These are phyloP conservation scores for Blera fallax DNA, from an alignment of 2,888 invertebrate genomes.

Conservation along the genomic window DNA sequence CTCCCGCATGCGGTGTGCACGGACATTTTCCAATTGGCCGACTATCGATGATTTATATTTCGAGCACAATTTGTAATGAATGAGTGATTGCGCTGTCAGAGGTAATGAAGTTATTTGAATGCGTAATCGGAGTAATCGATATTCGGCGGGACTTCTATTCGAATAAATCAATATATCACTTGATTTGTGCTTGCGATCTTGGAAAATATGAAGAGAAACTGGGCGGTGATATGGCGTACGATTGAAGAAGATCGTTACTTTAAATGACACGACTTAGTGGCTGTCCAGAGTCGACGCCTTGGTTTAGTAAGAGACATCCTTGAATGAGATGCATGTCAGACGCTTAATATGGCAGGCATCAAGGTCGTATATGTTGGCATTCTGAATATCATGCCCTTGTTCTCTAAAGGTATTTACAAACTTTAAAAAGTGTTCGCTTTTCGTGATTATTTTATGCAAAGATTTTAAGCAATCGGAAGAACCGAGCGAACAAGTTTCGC, in stretches of 20 bases:
- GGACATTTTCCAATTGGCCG: conserved; percentile 29
- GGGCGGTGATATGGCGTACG: background rate
- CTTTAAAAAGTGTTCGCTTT: no score
- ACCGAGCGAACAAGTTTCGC: no score
- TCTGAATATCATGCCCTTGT: no score
- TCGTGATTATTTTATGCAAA: no score
- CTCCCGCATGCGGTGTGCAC: conserved; percentile 57
- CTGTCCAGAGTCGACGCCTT: background rate
- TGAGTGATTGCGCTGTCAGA: conserved; percentile 71
- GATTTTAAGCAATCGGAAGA: no score
- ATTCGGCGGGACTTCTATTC: conserved; percentile 58
- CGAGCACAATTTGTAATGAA: conserved; percentile 66
- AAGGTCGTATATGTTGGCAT: no score
- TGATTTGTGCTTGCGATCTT: background rate
- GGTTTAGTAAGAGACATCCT: background rate
- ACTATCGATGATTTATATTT: conserved; percentile 66
- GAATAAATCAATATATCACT: conserved; percentile 44
- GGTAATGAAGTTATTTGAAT: conserved; percentile 71
- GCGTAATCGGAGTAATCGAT: conserved; percentile 63
- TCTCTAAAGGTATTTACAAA: no score
- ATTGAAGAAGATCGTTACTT: background rate
- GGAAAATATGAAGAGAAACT: background rate
- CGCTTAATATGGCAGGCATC: no score
- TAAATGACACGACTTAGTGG: background rate
- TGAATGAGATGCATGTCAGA: no score